Evolutionary conservation across 1,140 invertebrate species (phyloP).

Genomic region (Drosophila azteca): DNA sequence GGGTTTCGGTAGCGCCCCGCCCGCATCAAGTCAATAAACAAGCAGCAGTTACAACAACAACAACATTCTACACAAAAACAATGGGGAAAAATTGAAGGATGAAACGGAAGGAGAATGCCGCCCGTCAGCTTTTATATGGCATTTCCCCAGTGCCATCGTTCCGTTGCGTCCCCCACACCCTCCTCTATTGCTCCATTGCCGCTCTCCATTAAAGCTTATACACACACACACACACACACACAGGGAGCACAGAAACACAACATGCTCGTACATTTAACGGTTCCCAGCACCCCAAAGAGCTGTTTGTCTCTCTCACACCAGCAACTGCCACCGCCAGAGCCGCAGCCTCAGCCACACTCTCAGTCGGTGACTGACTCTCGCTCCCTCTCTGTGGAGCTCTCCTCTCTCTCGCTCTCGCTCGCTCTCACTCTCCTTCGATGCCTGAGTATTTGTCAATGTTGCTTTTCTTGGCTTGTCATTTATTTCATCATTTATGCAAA

Average conservation of each 20-base stretch:
- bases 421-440: background rate
- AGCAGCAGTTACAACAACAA: constrained; percentile 50
- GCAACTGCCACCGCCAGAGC: background rate
- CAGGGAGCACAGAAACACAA: constrained; percentile 22
- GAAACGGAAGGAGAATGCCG: constrained; percentile 2
- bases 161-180: constrained; percentile 1
- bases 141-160: constrained; percentile 57
- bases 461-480: constrained; percentile 75
- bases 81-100: constrained; percentile 24
- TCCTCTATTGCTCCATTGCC: constrained; percentile 1
- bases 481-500: constrained; percentile 82
- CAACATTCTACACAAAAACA: constrained; percentile 49
- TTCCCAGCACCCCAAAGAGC: constrained; percentile 41
- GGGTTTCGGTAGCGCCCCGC: too few relatives aligned
- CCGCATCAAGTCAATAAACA: constrained; percentile 77
- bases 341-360: background rate
- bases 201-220: constrained; percentile 50
- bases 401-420: too few relatives aligned
- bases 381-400: background rate
- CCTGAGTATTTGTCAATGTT: constrained; percentile 67
- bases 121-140: constrained; percentile 66
- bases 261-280: background rate
- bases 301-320: constrained; percentile 14
- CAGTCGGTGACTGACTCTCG: constrained; percentile 1
- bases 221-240: constrained; percentile 46